Evolutionary conservation across 2,113 vertebrate genomes (phyloP).

Genomic region (Galeopterus variegatus): DNA sequence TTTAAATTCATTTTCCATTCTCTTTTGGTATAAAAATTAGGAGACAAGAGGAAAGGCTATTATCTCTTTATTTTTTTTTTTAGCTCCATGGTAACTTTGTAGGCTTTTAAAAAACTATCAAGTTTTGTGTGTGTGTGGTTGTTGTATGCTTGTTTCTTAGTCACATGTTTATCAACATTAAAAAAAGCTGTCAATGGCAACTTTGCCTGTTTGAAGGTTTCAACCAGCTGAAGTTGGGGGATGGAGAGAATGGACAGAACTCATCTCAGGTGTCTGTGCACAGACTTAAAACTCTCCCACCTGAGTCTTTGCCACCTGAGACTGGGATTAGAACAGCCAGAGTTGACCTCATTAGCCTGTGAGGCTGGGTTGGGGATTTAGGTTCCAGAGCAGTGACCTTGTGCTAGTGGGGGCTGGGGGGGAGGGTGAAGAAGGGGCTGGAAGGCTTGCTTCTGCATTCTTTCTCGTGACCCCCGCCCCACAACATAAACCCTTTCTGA

Average conservation of each 20-base stretch:
- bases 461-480: background rate
- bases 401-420: rapidly evolving
- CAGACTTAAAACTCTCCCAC: background rate
- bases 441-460: background rate
- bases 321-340: background rate
- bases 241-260: background rate
- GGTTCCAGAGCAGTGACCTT: background rate
- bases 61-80: background rate
- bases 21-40: constrained; percentile 8
- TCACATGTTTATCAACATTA: background rate
- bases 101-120: background rate
- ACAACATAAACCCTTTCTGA: background rate
- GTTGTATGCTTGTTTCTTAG: background rate
- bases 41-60: constrained; percentile 14
- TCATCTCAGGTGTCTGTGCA: background rate
- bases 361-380: background rate
- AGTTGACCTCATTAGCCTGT: background rate
- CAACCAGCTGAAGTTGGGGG: background rate
- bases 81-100: background rate
- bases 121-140: background rate
- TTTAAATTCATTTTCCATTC: constrained; percentile 34
- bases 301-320: background rate
- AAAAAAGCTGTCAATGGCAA: background rate
- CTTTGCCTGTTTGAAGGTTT: background rate
- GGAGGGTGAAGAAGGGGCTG: background rate